Conservation (phyloP, 2,797 vertebrate genomes). For the Hydrophis major region DNA sequence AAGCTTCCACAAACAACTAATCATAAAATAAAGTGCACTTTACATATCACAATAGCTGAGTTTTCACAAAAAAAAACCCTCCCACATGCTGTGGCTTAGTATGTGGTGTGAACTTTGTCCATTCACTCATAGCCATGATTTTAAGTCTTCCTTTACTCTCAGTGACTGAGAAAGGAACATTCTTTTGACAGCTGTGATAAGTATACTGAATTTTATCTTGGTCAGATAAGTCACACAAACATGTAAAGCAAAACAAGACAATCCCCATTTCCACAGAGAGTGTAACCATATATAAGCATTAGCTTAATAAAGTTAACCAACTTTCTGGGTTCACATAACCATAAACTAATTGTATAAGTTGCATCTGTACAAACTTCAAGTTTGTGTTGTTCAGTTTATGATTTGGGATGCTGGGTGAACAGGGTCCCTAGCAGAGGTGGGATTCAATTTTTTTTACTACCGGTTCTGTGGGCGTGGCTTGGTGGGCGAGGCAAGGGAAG, state of each 20-base stretch:
- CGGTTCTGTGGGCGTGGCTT: no score
- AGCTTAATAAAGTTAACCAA: background rate
- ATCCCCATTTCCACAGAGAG: background rate
- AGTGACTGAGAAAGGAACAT: background rate
- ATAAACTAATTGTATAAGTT: background rate
- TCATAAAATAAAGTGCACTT: background rate
- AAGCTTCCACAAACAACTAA: background rate
- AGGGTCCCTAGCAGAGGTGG: background rate
- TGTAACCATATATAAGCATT: background rate
- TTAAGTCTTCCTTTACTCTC: no score
- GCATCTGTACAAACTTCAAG: background rate
- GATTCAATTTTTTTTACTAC: no score
- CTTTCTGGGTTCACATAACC: background rate
- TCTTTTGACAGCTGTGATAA: background rate
- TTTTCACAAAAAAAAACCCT: background rate
- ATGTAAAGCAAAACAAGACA: background rate
- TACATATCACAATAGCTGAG: background rate
- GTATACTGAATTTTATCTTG: background rate
- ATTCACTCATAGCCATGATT: background rate
- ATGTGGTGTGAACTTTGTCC: background rate
- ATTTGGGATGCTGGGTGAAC: background rate
- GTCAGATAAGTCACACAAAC: background rate
- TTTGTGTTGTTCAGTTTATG: background rate
- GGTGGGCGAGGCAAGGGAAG: no score
- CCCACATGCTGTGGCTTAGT: background rate